These are phyloP conservation scores for Samia ricini DNA, from an alignment of 1,140 invertebrate species.

Conservation along the genomic window DNA sequence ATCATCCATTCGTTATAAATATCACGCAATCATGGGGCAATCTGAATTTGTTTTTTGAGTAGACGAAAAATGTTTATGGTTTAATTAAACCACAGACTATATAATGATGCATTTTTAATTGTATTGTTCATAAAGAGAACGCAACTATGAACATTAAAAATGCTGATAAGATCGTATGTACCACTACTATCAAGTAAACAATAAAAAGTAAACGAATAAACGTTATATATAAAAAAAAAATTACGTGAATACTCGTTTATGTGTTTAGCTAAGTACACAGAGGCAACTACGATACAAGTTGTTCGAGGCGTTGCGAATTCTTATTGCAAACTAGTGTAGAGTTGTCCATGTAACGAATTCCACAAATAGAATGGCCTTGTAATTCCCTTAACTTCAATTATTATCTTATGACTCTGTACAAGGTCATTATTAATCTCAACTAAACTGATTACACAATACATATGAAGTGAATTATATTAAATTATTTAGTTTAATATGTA, in stretches of 20 bases:
- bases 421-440: slow-evolving; percentile 31
- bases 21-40: neutral
- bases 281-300: neutral
- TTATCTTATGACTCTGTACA: slow-evolving; percentile 39
- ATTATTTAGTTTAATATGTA: slow-evolving; percentile 8
- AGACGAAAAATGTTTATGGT: neutral
- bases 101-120: neutral
- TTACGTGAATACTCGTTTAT: neutral
- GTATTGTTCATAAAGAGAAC: neutral
- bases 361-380: slow-evolving; percentile 37
- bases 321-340: neutral
- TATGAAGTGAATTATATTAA: slow-evolving; percentile 5
- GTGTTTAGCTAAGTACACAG: neutral
- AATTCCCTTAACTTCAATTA: slow-evolving; percentile 33
- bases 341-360: neutral
- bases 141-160: neutral
- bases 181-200: no score
- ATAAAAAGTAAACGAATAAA: neutral
- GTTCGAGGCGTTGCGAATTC: neutral
- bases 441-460: slow-evolving; percentile 12
- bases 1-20: neutral
- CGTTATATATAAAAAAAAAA: neutral
- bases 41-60: neutral
- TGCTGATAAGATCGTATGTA: neutral
- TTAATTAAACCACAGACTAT: neutral